These are phyloP conservation scores for Chionis minor DNA, from an alignment of 2,113 vertebrate species.

Conservation along the genomic window DNA sequence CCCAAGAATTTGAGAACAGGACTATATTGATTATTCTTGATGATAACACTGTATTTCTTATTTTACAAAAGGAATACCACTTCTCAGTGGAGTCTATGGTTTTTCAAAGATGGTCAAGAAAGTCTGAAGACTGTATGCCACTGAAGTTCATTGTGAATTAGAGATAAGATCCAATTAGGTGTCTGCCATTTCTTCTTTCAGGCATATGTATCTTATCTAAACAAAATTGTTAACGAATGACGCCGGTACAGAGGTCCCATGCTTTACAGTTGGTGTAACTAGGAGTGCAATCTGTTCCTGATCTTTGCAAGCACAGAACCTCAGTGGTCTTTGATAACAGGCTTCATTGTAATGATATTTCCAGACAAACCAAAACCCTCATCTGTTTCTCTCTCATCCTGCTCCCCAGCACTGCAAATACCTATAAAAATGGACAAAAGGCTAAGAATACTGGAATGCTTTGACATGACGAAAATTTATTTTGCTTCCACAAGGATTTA, in stretches of 20 bases:
- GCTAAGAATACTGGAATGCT: background rate
- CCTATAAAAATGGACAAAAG: background rate
- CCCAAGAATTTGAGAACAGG: background rate
- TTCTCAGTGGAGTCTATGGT: background rate
- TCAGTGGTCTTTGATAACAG: background rate
- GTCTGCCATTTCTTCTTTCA: background rate
- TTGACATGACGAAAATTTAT: background rate
- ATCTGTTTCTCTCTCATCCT: background rate
- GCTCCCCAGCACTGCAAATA: background rate
- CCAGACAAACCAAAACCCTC: background rate
- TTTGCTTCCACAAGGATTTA: background rate
- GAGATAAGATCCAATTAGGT: background rate
- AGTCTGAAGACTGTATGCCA: background rate
- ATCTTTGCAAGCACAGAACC: background rate
- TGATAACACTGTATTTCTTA: background rate
- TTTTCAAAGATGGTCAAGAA: background rate
- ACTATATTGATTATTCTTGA: background rate
- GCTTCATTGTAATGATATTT: background rate
- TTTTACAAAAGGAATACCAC: background rate
- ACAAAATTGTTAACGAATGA: background rate
- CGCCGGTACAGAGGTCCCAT: background rate
- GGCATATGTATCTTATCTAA: background rate
- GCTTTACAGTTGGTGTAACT: background rate
- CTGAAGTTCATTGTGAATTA: background rate
- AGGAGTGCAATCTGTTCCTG: background rate